Base-by-base conservation (phyloP, 2,888 invertebrate genomes). In the Agrotis ipsilon region DNA sequence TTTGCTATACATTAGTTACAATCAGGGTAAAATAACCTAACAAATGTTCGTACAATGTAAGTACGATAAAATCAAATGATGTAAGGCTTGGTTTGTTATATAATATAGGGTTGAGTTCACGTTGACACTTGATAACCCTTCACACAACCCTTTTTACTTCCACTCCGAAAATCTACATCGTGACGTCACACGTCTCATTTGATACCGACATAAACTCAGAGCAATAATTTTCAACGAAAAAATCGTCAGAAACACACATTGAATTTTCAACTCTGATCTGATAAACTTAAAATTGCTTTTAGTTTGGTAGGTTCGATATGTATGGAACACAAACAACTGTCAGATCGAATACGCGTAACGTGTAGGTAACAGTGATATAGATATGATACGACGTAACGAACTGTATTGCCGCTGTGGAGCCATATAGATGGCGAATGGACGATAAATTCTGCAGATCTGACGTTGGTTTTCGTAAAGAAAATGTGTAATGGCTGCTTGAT, bases 311-410 rank as follows among this genome's bases (percentile, higher is more conserved):
- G 13, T 55, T 57, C n/a, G 46, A 51, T 70, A 67, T 78, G 76
- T 67, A 55, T 46, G 58, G 57, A 49, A 21, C 63, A 74, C 81
- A 85, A 83, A 85, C 85, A 85, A 71, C 80, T 80, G 84, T 85
- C 86, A 72, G 75, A 79, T 83, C 75, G 78, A 77, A 85, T 82
- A 68, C 77, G 62, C 74, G 78, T 80, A 75, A 83, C 78, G 74
- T 76, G 85, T 85, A 86, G 84, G 87, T 87, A 86, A 86, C 88
- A 82, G 81, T 88, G 88, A 89, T 88, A 90, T 89, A 91, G 91
- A 93, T 93, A 93, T 92, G 92, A 92, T 90, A 86, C 87, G 90
- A 88, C 88, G 90, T 94, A 94, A 94, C 94, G 93, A 94, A 94
- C 94, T 92, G 92, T 88, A 87, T 88, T 86, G 85, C 82, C 80